Evolutionary conservation across 2,888 invertebrate species (phyloP).

Genomic region (Megalurothrips usitatus): DNA sequence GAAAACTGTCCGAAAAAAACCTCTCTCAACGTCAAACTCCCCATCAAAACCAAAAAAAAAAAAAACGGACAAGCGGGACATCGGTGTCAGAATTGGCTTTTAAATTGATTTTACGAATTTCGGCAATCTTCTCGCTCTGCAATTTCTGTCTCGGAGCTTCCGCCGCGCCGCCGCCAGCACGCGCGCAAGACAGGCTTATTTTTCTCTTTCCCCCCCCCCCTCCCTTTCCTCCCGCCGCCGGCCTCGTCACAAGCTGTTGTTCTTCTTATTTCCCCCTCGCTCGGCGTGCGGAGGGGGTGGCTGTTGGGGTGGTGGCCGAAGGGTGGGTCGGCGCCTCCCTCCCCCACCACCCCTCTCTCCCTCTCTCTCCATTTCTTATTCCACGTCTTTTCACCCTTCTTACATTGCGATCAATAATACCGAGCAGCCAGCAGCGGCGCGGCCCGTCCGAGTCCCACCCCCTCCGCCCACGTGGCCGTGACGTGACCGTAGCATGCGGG

Average conservation of each 20-base stretch:
- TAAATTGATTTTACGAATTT: too few relatives aligned
- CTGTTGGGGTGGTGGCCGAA: not conserved
- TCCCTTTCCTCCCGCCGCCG: not conserved
- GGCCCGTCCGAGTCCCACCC: not conserved
- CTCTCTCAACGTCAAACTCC: too few relatives aligned
- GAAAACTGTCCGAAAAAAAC: too few relatives aligned
- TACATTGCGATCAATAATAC: conserved; percentile 24
- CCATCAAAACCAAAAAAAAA: too few relatives aligned
- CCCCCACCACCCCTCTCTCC: not conserved
- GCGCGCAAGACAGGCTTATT: conserved; percentile 6
- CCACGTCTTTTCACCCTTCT: conserved; percentile 24
- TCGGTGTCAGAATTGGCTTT: too few relatives aligned
- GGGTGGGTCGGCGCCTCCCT: not conserved
- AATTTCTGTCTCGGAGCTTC: not conserved
- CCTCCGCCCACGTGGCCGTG: not conserved
- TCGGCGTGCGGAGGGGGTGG: not conserved
- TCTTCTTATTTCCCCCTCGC: conserved; percentile 2
- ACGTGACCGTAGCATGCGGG: not conserved
- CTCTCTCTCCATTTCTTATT: conserved; percentile 19
- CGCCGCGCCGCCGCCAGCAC: not conserved
- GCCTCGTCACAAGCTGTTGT: not conserved
- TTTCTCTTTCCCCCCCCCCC: not conserved
- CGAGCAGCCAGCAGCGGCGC: not conserved
- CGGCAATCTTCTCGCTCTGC: too few relatives aligned
- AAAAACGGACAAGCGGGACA: too few relatives aligned